phyloP scores from a whole-genome alignment of 2,113 vertebrate species.

The Nansenia antarctica region DNA sequence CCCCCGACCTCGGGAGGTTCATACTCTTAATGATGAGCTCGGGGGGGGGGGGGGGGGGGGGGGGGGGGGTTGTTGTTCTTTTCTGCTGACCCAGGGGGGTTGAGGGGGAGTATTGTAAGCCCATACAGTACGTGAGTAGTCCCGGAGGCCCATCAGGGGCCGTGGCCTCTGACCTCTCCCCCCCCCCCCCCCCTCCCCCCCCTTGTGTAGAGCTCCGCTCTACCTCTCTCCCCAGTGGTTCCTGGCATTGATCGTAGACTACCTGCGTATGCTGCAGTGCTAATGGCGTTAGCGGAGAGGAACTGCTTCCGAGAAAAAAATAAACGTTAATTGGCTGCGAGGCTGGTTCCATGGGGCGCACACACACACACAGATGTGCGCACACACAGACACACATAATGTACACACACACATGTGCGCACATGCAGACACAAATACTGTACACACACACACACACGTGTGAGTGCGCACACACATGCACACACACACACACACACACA shows the following conservation, averaged over 20 bases:
- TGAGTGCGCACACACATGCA: too few species aligned
- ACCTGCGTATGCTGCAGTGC: too few species aligned
- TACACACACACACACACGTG: too few species aligned
- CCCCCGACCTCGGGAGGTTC: too few species aligned
- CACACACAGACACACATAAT: too few species aligned
- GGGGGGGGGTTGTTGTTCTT: too few species aligned
- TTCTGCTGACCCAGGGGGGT: not conserved
- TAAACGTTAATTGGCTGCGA: slow-evolving; percentile 16
- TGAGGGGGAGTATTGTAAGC: not conserved
- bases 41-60: too few species aligned
- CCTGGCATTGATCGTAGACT: not conserved
- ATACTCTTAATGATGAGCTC: not conserved
- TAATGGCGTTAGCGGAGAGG: not conserved
- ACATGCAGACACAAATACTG: too few species aligned
- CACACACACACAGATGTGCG: too few species aligned
- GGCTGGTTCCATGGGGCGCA: slow-evolving; percentile 10
- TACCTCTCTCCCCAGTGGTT: not conserved
- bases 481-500: too few species aligned
- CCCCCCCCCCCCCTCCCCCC: too few species aligned
- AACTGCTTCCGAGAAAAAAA: not conserved
- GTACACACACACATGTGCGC: too few species aligned
- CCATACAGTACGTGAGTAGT: not conserved
- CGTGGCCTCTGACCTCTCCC: slow-evolving; percentile 2
- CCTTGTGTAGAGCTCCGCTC: not conserved
- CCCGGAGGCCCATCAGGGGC: not conserved